phyloP scores from a whole-genome alignment of 2,888 invertebrate genomes.

The Drosophila flavopinicola region DNA sequence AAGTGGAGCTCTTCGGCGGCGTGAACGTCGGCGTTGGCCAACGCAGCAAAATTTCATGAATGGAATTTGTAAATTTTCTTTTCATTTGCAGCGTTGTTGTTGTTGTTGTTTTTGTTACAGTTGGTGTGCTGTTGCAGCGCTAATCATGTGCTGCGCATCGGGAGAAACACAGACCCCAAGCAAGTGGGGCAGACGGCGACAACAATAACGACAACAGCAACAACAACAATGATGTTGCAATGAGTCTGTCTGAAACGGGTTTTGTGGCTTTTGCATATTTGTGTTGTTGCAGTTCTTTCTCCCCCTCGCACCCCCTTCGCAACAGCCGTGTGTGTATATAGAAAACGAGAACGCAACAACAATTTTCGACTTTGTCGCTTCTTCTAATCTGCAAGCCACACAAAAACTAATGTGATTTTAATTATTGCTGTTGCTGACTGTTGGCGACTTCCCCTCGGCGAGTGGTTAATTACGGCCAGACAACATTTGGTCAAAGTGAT shows the following conservation, averaged over 20 bases:
- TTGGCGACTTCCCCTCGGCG: neutral
- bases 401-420: constrained; percentile 64
- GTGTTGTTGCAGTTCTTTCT: constrained; percentile 50
- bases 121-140: constrained; percentile 47
- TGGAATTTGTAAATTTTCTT: constrained; percentile 84
- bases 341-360: constrained; percentile 16
- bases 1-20: constrained; percentile 47
- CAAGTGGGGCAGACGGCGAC: constrained; percentile 66
- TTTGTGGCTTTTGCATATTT: constrained; percentile 53
- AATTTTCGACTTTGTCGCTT: constrained; percentile 21
- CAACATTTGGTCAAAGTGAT: constrained; percentile 30
- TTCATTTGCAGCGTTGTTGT: constrained; percentile 69
- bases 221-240: constrained; percentile 56
- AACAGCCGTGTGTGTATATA: constrained; percentile 38
- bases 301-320: neutral
- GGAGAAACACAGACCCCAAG: constrained; percentile 42
- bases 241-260: constrained; percentile 61
- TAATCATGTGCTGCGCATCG: constrained; percentile 70
- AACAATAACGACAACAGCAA: constrained; percentile 30
- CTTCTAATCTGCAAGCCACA: constrained; percentile 10
- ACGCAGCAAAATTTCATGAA: constrained; percentile 82
- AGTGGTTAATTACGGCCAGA: constrained; percentile 22
- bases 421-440: constrained; percentile 41
- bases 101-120: constrained; percentile 31
- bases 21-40: constrained; percentile 39